Base-by-base conservation (phyloP, 2,888 invertebrate genomes). In the Hyles lineata region DNA sequence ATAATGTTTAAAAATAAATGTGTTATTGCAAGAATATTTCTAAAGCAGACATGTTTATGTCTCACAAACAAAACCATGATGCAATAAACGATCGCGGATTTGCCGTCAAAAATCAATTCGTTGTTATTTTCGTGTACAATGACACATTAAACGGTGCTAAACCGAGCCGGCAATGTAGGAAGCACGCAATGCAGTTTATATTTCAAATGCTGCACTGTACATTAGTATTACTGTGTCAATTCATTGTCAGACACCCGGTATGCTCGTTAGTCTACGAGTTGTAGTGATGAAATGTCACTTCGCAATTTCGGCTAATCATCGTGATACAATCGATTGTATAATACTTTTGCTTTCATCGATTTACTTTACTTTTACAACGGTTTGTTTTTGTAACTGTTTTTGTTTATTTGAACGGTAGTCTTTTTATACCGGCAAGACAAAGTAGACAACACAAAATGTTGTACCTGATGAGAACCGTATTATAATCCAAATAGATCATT, bases 181-280 rank as follows among this genome's bases (percentile, higher is more conserved):
- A 67, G 82, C 84, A 80, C 73, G 78, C 83, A 80, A 80, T 79
- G 84, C 79, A 81, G 85, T 84, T 81, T 77, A 50, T 67, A 67
- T 11, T 17, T 67, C 50, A 67, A 35, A 35, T 67, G 50, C 15
- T 23, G 23, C 17, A 67, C 67, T 67, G 50, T 67, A 17, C 23
- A 67, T 67, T 67, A 17, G 23, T 50, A 67, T 67, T 72, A 32
- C 23, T 50, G 62, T 62, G 62, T 63, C 43, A 32, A 62, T 29
- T 58, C 55, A 52, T 72, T 72, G 52, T 50, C 52, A 21, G 19
- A 55, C 29, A 29, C 52, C 62, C 58, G 50, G 50, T 70, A 32
- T 58, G 29, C 62, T 77, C 72, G 76, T 73, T 75, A 55, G 67
- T 55, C 55, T 55, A 55, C 67, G 50, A 67, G 67, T 43, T 25